Evolutionary conservation across 2,888 invertebrate genomes (phyloP).

Genomic region (Diachrysia chrysitis): DNA sequence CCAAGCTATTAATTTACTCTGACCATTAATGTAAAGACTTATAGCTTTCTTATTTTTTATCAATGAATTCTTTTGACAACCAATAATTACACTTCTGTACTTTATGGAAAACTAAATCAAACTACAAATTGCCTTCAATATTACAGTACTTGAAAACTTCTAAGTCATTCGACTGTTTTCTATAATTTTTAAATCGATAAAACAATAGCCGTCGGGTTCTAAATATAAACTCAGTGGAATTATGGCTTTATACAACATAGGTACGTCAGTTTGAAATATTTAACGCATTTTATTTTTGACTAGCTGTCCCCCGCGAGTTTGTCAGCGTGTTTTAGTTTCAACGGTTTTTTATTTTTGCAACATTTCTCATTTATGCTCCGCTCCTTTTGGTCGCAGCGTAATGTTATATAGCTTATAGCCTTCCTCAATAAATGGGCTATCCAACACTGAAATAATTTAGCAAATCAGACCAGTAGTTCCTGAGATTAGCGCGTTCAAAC

Average conservation of each 20-base stretch:
- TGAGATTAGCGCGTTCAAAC: too few relatives aligned
- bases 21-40: too few relatives aligned
- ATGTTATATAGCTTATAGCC: too few relatives aligned
- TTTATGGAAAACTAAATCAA: not conserved
- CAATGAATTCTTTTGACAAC: not conserved
- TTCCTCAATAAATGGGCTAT: too few relatives aligned
- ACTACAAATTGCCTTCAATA: not conserved
- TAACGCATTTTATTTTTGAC: conserved; percentile 27
- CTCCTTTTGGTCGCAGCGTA: too few relatives aligned
- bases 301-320: too few relatives aligned
- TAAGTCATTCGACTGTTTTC: conserved; percentile 30
- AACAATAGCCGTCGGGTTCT: conserved; percentile 14
- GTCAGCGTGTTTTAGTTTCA: too few relatives aligned
- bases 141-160: conserved; percentile 17
- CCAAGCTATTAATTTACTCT: not conserved
- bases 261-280: conserved; percentile 25
- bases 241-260: conserved; percentile 36
- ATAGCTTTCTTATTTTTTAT: not conserved
- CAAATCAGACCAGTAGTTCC: too few relatives aligned
- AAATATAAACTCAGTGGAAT: conserved; percentile 31
- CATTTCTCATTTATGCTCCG: too few relatives aligned
- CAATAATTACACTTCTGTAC: not conserved
- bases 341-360: too few relatives aligned
- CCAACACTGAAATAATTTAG: too few relatives aligned
- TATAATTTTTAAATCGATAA: conserved; percentile 45